Percentiles rank a stretch among this genome's conserved stretches.
Evolutionary conservation across 2,888 invertebrate genomes (phyloP).

Genomic region (Caenorhabditis virilis): DNA sequence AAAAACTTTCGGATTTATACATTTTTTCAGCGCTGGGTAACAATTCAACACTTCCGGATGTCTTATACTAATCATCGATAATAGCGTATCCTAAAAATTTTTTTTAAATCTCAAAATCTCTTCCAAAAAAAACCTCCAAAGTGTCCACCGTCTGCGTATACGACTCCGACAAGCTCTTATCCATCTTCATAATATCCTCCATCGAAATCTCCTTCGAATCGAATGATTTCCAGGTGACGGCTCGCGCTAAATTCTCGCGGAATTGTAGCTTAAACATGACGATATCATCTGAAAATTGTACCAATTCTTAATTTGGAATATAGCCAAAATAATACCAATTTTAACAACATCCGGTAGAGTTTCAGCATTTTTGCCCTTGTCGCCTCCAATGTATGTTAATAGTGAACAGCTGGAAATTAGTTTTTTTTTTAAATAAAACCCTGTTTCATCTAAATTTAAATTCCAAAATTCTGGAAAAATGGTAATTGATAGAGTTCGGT

Average conservation of each 20-base stretch:
- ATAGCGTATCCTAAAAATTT: too few species aligned
- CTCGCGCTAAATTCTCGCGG: not conserved
- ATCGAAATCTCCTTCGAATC: not conserved
- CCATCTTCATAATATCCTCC: not conserved
- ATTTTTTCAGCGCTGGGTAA: not conserved
- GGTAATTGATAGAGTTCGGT: too few species aligned
- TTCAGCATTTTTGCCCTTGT: not conserved
- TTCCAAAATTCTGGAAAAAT: too few species aligned
- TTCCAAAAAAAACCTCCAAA: too few species aligned
- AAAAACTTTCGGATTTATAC: not conserved
- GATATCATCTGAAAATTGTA: not conserved
- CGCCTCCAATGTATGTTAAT: constrained; percentile 23
- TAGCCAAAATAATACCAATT: not conserved
- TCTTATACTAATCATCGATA: too few species aligned
- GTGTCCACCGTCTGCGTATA: too few species aligned
- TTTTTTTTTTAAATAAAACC: constrained; percentile 1
- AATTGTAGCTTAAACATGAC: constrained; percentile 15
- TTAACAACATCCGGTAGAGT: constrained; percentile 8
- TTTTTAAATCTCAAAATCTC: too few species aligned
- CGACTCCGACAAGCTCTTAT: too few species aligned
- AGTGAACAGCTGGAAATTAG: constrained; percentile 12
- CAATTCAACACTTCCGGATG: too few species aligned
- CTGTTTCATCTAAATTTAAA: too few species aligned
- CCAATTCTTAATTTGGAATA: not conserved
- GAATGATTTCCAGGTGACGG: not conserved